Evolutionary conservation across 2,113 vertebrate species (phyloP).

Genomic region (Ictidomys tridecemlineatus): DNA sequence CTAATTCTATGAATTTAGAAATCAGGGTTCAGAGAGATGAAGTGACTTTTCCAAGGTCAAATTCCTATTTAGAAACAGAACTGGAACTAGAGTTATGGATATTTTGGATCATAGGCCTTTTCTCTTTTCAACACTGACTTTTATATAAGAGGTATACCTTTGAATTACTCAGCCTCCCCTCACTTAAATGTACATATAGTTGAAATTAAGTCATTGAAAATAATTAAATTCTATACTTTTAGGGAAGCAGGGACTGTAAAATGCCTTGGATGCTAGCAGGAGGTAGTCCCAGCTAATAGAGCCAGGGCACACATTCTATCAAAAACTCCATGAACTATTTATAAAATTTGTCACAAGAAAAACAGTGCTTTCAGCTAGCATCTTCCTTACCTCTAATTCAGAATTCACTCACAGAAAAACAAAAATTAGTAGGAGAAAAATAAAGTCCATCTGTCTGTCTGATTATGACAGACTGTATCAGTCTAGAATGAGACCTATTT

Average conservation of each 20-base stretch:
- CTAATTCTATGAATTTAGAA: conserved; percentile 33
- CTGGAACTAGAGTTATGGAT: background rate
- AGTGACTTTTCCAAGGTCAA: conserved; percentile 19
- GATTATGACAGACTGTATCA: background rate
- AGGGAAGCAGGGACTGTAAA: conserved; percentile 11
- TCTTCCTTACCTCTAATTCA: background rate
- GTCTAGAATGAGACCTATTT: background rate
- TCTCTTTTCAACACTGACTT: background rate
- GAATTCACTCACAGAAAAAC: background rate
- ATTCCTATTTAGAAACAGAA: conserved; percentile 14
- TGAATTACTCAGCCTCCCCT: background rate
- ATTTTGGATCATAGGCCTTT: background rate
- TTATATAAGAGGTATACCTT: background rate
- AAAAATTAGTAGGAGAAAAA: conserved; percentile 22
- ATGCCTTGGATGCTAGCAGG: background rate
- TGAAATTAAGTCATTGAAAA: conserved; percentile 63
- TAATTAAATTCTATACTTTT: conserved; percentile 58
- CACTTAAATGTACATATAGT: conserved; percentile 29
- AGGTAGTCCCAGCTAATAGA: background rate
- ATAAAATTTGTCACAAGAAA: background rate
- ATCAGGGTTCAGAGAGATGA: background rate
- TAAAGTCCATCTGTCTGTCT: background rate
- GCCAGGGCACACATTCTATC: background rate
- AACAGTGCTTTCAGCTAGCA: background rate
- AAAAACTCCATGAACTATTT: background rate